phyloP scores from a whole-genome alignment of 2,113 vertebrate genomes.

The Leptocoma aspasia region DNA sequence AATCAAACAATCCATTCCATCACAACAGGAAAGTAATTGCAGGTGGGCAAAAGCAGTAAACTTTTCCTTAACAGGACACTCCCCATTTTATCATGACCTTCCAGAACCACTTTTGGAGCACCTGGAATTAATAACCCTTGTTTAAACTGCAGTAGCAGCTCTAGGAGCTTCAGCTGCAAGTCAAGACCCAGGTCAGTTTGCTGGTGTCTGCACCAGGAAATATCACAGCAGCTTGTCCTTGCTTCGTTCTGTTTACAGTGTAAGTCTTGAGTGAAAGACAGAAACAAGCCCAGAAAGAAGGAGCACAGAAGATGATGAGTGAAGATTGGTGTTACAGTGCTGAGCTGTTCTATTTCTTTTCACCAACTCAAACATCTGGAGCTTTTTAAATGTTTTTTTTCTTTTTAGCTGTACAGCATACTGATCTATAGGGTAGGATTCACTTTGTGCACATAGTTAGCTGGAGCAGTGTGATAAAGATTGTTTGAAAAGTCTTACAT shows the following conservation, averaged over 20 bases:
- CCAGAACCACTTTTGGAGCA: background rate
- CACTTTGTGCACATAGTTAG: background rate
- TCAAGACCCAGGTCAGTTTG: background rate
- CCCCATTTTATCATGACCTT: background rate
- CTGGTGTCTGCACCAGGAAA: background rate
- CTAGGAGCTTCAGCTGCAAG: background rate
- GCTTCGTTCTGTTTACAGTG: background rate
- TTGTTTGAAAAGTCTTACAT: background rate
- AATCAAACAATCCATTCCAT: background rate
- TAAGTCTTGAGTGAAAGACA: background rate
- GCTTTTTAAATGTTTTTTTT: slow-evolving; percentile 26
- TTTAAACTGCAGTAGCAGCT: background rate
- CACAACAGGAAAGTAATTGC: background rate
- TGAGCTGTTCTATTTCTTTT: background rate
- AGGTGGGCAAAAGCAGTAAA: background rate
- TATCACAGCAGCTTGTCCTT: background rate
- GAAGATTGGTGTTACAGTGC: background rate
- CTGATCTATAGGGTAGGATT: background rate
- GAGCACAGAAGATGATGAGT: background rate
- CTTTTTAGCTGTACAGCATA: background rate
- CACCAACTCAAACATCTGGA: slow-evolving; percentile 33
- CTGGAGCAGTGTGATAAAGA: background rate
- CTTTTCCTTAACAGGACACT: background rate
- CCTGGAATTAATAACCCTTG: background rate
- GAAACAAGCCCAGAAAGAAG: background rate